phyloP scores from a whole-genome alignment of 2,113 vertebrate genomes.

The Limnothrissa miodon region DNA sequence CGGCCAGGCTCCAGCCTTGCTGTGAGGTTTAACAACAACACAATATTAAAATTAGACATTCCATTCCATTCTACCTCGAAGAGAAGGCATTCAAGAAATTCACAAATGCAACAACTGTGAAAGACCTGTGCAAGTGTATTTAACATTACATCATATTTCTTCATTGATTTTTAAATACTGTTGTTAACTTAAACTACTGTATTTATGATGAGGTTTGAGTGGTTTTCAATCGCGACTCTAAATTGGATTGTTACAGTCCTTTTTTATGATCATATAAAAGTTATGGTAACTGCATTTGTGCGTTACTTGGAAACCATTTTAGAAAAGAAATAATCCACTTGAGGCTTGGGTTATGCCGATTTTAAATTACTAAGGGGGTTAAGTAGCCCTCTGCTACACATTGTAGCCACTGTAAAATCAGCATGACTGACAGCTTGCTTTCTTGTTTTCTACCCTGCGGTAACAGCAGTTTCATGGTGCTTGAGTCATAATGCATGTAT shows the following conservation, averaged over 20 bases:
- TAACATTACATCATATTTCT: neutral
- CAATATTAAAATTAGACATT: neutral
- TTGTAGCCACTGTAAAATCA: no score
- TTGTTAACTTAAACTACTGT: neutral
- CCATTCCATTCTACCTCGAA: neutral
- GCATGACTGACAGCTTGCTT: neutral
- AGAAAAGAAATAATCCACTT: no score
- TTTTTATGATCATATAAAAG: no score
- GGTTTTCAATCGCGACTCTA: neutral
- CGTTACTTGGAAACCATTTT: no score
- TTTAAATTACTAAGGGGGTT: no score
- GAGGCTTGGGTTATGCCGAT: no score
- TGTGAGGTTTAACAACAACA: slow-evolving; percentile 38
- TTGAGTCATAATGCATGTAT: neutral
- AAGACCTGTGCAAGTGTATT: neutral
- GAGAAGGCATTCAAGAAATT: neutral
- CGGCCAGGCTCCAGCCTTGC: slow-evolving; percentile 88
- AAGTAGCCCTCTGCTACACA: no score
- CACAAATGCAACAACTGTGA: neutral
- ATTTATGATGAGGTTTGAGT: neutral
- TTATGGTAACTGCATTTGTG: no score
- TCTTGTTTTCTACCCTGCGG: neutral
- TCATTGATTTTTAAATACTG: neutral
- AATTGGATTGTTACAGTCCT: neutral
- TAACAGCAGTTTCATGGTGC: neutral